These are phyloP conservation scores for Myiozetetes cayanensis DNA, from an alignment of 2,113 vertebrate species.

Conservation along the genomic window DNA sequence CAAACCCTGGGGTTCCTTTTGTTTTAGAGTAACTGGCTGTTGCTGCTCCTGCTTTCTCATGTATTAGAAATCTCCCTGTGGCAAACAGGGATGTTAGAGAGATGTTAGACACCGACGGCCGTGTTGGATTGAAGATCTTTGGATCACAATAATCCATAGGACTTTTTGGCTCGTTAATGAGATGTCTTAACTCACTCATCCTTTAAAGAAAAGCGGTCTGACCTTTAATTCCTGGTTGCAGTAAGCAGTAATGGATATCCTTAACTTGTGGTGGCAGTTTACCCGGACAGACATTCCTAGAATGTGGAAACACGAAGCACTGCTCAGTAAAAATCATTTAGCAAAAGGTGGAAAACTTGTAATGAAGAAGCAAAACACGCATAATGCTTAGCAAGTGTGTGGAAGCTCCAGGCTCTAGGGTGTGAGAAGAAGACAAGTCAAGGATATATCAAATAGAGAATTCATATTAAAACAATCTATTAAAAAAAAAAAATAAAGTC, in stretches of 20 bases:
- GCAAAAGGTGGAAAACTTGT: conserved; percentile 40
- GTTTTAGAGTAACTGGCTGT: neutral
- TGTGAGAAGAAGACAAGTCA: conserved; percentile 53
- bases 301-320: conserved; percentile 11
- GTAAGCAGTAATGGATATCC: neutral
- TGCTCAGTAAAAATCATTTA: conserved; percentile 37
- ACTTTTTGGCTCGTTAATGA: neutral
- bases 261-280: conserved; percentile 28
- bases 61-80: neutral
- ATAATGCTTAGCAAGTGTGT: conserved; percentile 33
- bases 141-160: neutral
- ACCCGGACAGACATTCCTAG: conserved; percentile 1
- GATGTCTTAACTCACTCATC: neutral
- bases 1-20: neutral
- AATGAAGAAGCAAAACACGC: conserved; percentile 23
- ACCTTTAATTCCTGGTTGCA: conserved; percentile 6
- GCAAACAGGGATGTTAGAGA: neutral
- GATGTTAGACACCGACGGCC: neutral
- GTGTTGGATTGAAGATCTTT: neutral
- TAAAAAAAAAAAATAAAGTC: neutral
- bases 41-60: neutral
- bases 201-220: neutral
- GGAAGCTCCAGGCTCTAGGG: conserved; percentile 52
- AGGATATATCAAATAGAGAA: conserved; percentile 38
- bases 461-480: neutral